Base-by-base conservation (phyloP, 2,113 vertebrate genomes). In the Mionectes macconnelli region DNA sequence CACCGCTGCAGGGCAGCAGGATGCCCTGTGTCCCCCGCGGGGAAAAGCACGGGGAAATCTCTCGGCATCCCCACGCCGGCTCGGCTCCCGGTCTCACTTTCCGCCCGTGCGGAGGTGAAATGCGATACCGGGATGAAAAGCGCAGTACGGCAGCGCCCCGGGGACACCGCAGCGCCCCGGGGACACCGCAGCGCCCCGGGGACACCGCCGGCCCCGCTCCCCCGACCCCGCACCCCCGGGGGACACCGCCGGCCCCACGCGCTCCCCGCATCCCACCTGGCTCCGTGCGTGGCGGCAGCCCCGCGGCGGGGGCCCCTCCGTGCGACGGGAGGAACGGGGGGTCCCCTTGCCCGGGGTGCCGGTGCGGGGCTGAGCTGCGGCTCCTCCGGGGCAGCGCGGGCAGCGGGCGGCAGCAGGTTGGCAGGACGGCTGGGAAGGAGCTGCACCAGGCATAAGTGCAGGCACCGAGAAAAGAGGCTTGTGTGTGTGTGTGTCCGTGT, bases 381-480 rank as follows among this genome's bases (percentile, higher is more conserved):
- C 24, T 84, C 56, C 83, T 72, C 17, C 18, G 44, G 87, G 82
- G 83, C 77, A 66, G 81, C 22, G 53, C 88, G 63, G 82, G 73
- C 80, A 23, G 74, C 16, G 66, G 20, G 16, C 12, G 78, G 95
- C 92, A 91, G 92, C 90, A 90, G 94, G 63, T 82, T 70, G 92
- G 94, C 90, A 94, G 94, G 22, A 70, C 4, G 50, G 70, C 49
- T 72, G 93, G 79, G 64, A 57, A 18, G 28, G 27, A 80, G 76
- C 93, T 49, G 72, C 87, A 6, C 53, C 90, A 42, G 94, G 92
- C 95, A 96, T 96, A 96, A 93, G 95, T 79, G 95, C 94, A 28
- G 70, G 87, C 94, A 33, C 28, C 8, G 76, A 86, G 90, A 59
- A 45, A 42, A 89, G 92, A 83, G 79, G 28, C 59, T 88, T 50